Evolutionary conservation across 2,888 invertebrate species (phyloP).

Genomic region (Cosmorhoe ocellata): DNA sequence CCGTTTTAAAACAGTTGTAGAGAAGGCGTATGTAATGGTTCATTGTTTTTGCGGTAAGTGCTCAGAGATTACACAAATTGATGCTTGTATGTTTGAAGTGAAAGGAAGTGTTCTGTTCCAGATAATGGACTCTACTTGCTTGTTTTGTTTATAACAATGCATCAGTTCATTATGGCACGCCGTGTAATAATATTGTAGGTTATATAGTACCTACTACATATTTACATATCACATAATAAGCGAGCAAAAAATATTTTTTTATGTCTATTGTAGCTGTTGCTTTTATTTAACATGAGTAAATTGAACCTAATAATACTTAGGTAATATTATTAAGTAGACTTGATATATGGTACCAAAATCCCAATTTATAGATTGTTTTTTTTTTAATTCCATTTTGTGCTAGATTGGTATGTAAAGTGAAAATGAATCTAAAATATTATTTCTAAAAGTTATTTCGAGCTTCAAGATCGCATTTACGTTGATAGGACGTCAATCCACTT

Average conservation of each 20-base stretch:
- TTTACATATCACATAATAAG: no score
- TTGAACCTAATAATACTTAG: no score
- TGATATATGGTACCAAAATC: no score
- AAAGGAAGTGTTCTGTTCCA: constrained; percentile 64
- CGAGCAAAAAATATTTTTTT: background rate
- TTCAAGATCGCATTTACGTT: constrained; percentile 47
- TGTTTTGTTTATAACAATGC: constrained; percentile 59
- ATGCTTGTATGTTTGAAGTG: constrained; percentile 63
- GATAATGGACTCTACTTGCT: constrained; percentile 49
- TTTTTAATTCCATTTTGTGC: no score
- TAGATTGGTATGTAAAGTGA: no score
- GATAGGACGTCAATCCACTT: constrained; percentile 55
- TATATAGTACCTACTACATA: background rate
- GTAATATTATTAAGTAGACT: no score
- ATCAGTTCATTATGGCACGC: constrained; percentile 37
- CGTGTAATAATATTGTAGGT: constrained; percentile 15
- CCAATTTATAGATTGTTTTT: no score
- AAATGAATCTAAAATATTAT: background rate
- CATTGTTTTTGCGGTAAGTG: constrained; percentile 71
- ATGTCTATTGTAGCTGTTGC: no score
- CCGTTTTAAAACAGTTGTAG: constrained; percentile 28
- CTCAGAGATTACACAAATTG: constrained; percentile 66
- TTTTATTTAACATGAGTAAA: no score
- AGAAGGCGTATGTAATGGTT: constrained; percentile 58
- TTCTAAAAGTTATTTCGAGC: constrained; percentile 29